Evolutionary conservation across 2,888 invertebrate genomes (phyloP), one percentile per base, ranked within the genome.

Genomic region (Synanthedon tipuliformis): DNA sequence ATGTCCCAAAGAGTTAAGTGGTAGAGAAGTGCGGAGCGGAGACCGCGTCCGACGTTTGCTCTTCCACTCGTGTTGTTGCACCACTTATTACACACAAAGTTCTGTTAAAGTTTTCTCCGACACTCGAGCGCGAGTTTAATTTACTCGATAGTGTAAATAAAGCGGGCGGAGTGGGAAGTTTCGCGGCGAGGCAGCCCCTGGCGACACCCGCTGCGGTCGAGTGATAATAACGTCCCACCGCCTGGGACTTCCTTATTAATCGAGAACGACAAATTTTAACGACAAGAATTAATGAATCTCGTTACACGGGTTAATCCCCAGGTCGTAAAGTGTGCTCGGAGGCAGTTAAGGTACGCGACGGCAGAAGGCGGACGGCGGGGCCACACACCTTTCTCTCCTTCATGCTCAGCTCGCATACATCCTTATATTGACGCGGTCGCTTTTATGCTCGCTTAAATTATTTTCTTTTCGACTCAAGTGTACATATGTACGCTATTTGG

Each of bases 231-330:
- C 84, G 81, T 81, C 69, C 73, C 73, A 71, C 76, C 76, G 71
- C 74, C 73, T 72, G 78, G 78, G 82, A 77, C 82, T 80, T 85
- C 85, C 86, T 88, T 88, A 88, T 88, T 88, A 88, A 88, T 88
- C 85, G 88, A 84, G 86, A 85, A 88, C 88, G 87, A 88, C 88
- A 88, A 88, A 88, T 88, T 88, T 88, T 88, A 88, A 88, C 88
- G 88, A 88, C 88, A 88, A 86, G 87, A 88, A 88, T 88, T 88
- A 88, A 88, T 88, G 88, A 87, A 87, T 88, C 88, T 88, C 88
- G 86, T 88, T 88, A 88, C 86, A 84, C 73, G 88, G 88, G 88
- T 88, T 88, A 88, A 88, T 88, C 87, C 84, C 80, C 70, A 71
- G 81, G 75, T 86, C 88, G 88, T 88, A 87, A 87, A 88, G 82